Base-by-base conservation (phyloP, 2,888 invertebrate genomes). In the Drosophila monieri region DNA sequence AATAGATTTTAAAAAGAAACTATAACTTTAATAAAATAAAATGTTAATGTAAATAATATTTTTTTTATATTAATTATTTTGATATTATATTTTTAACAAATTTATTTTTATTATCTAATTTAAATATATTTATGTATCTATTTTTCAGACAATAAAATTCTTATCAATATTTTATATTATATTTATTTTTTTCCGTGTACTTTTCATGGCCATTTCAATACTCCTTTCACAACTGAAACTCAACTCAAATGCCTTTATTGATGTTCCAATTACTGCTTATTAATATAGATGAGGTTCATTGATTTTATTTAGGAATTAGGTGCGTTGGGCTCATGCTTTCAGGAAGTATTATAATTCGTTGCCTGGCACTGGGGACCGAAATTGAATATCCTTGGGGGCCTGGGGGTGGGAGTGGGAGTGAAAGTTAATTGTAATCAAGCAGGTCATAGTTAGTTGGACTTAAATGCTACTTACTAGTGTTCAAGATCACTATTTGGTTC, bases 261-360 rank as follows among this genome's bases (percentile, higher is more conserved):
- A 46, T 59, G 46, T 18, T 27, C 37, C 27, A 46, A 57, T 57
- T 60, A 60, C 37, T 21, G 9, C 27, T 57, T 59, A 59, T 57
- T 57, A 56, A 57, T 60, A 57, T 18, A 55, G 21, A 43, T 43
- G 43, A 43, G 35, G 25, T 39, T 10, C 23, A 59, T 60, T 59
- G 60, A 60, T 60, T 60, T 60, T 43, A 12, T 21, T 43, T 41
- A 15, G 15, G n/a, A 41, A 25, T 30, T 3, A n/a, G 12, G 21
- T 18, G 30, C 30, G 23, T 39, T 15, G 30, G 10, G 15, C 21
- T 21, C 30, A 30, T 27, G 30, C 25, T 23, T n/a, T 18, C 46
- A 60, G 39, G 60, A 60, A 60, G 21, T 15, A 47, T 39, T 23
- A 41, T 59, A 60, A 25, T 32, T 47, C 30, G 60, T 15, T 39